phyloP scores from a whole-genome alignment of 2,113 vertebrate genomes.

The Sceloporus undulatus region DNA sequence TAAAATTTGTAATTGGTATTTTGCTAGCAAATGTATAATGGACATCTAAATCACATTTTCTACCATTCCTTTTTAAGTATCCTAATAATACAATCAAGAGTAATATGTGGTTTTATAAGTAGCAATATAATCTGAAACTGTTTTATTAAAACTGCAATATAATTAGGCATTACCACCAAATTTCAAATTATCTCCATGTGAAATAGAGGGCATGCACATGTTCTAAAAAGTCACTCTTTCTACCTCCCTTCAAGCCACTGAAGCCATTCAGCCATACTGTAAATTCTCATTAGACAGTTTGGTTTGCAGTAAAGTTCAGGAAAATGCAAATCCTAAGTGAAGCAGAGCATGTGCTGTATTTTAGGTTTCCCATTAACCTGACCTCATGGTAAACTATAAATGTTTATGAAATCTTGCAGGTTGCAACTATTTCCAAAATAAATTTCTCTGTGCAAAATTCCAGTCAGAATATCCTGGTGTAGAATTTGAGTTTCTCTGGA shows the following conservation, averaged over 20 bases:
- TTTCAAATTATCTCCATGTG: background rate
- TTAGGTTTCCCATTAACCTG: background rate
- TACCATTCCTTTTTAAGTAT: background rate
- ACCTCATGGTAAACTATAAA: background rate
- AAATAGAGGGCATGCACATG: background rate
- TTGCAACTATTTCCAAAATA: background rate
- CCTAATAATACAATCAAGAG: background rate
- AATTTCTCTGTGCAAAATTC: too few species aligned
- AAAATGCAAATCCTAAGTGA: background rate
- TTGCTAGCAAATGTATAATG: conserved; percentile 1
- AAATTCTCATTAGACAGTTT: background rate
- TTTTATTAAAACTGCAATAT: background rate
- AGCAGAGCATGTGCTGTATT: background rate
- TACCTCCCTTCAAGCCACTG: background rate
- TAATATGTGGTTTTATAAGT: background rate
- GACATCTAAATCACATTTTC: background rate
- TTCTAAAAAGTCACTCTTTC: background rate
- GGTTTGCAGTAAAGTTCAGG: background rate
- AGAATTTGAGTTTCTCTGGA: too few species aligned
- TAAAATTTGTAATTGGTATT: background rate
- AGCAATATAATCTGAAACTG: background rate
- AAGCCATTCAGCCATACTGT: background rate
- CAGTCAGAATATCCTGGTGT: too few species aligned
- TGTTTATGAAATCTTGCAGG: background rate
- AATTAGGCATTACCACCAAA: background rate